Conservation (phyloP, 2,888 invertebrate species). For the Oligia fasciuncula region DNA sequence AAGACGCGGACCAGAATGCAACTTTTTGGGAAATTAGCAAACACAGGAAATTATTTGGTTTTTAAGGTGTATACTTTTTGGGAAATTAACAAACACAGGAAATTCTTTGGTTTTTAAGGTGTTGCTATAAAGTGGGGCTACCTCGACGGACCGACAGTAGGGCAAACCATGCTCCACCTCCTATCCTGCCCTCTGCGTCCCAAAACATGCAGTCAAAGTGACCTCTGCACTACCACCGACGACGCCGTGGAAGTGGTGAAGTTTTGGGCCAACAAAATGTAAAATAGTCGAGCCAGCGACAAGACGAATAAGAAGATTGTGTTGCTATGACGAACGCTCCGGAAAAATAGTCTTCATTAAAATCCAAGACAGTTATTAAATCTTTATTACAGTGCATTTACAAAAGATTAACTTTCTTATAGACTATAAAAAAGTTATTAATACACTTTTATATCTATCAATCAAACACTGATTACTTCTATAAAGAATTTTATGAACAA, state of each 20-base stretch:
- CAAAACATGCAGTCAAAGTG: not conserved
- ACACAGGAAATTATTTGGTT: not conserved
- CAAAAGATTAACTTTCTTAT: conserved; percentile 12
- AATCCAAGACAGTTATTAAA: conserved; percentile 10
- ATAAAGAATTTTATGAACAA: conserved; percentile 31
- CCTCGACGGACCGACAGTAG: not conserved
- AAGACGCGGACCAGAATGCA: not conserved
- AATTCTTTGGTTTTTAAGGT: not conserved
- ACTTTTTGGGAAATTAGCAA: not conserved
- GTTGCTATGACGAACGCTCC: too few relatives aligned
- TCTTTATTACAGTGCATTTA: conserved; percentile 1
- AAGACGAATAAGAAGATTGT: not conserved
- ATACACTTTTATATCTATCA: conserved; percentile 34
- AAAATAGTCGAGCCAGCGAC: not conserved
- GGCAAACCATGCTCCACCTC: not conserved
- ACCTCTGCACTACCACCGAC: not conserved
- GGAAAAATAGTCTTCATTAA: not conserved
- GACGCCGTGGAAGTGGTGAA: not conserved
- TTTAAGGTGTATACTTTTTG: too few relatives aligned
- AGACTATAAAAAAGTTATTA: conserved; percentile 16
- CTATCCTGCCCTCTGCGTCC: not conserved
- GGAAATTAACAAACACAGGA: not conserved
- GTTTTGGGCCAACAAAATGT: not conserved
- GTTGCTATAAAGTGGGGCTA: not conserved
- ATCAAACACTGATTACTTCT: conserved; percentile 32